Evolutionary conservation across 2,113 vertebrate species (phyloP).

Genomic region (Ellobius talpinus): DNA sequence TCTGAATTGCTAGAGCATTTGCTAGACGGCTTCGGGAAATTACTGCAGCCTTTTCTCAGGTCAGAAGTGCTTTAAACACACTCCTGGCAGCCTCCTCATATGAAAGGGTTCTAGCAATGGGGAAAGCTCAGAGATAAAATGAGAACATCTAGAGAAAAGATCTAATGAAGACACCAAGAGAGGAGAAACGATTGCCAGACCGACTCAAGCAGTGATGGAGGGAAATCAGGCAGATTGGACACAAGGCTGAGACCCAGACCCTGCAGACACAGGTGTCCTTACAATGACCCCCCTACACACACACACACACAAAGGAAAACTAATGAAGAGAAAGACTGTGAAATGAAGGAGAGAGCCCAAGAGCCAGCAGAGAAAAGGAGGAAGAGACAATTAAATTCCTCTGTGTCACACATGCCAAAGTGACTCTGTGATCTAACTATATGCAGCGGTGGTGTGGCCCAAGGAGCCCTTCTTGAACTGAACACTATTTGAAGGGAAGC

Average conservation of each 20-base stretch:
- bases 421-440: not conserved
- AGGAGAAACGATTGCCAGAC: not conserved
- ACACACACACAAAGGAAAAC: no score
- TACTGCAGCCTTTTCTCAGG: not conserved
- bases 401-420: slow-evolving; percentile 32
- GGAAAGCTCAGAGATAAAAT: not conserved
- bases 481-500: not conserved
- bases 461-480: not conserved
- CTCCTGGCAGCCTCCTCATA: not conserved
- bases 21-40: slow-evolving; percentile 12
- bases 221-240: not conserved
- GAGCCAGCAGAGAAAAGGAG: not conserved
- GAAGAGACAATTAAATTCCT: not conserved
- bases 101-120: slow-evolving; percentile 18
- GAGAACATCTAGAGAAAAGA: slow-evolving; percentile 1
- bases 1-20: slow-evolving; percentile 17
- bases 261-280: not conserved
- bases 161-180: not conserved
- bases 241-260: not conserved
- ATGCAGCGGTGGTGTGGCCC: accelerated
- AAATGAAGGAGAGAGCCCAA: not conserved
- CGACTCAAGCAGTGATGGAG: not conserved
- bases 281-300: not conserved
- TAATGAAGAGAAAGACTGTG: not conserved
- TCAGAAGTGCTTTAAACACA: not conserved